Evolutionary conservation across 2,113 vertebrate genomes (phyloP).

Genomic region (Oryzias melastigma): DNA sequence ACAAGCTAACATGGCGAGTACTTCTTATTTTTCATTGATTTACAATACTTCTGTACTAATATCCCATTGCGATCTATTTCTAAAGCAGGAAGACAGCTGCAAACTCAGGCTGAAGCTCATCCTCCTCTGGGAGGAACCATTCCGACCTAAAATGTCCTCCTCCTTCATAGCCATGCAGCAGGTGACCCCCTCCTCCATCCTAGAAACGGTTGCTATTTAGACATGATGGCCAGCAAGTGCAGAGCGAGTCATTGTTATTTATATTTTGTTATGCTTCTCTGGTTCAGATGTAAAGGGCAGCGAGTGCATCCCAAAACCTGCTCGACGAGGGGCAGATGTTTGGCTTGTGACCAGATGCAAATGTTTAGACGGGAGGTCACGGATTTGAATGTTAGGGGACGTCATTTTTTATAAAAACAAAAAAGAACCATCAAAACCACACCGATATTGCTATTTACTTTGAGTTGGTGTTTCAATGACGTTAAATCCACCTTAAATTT

Average conservation of each 20-base stretch:
- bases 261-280: slow-evolving; percentile 55
- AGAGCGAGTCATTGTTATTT: slow-evolving; percentile 68
- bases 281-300: slow-evolving; percentile 38
- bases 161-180: slow-evolving; percentile 48
- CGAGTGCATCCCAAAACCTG: slow-evolving; percentile 17
- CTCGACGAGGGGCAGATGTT: slow-evolving; percentile 23
- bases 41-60: slow-evolving; percentile 1
- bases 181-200: slow-evolving; percentile 62
- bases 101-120: slow-evolving; percentile 24
- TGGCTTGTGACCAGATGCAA: slow-evolving; percentile 40
- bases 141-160: slow-evolving; percentile 45
- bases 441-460: slow-evolving; percentile 52
- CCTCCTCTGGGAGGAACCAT: slow-evolving; percentile 34
- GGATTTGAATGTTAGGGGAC: slow-evolving; percentile 58
- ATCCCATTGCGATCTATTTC: slow-evolving; percentile 4
- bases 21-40: not conserved
- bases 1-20: not conserved
- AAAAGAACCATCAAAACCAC: slow-evolving; percentile 40
- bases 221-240: slow-evolving; percentile 46
- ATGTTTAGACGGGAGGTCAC: slow-evolving; percentile 29
- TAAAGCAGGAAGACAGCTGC: slow-evolving; percentile 38
- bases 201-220: slow-evolving; percentile 76
- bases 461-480: slow-evolving; percentile 57
- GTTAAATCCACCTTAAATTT: slow-evolving; percentile 41
- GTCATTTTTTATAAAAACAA: slow-evolving; percentile 30